Evolutionary conservation across 2,797 vertebrate species (phyloP).

Genomic region (Astyanax mexicanus): DNA sequence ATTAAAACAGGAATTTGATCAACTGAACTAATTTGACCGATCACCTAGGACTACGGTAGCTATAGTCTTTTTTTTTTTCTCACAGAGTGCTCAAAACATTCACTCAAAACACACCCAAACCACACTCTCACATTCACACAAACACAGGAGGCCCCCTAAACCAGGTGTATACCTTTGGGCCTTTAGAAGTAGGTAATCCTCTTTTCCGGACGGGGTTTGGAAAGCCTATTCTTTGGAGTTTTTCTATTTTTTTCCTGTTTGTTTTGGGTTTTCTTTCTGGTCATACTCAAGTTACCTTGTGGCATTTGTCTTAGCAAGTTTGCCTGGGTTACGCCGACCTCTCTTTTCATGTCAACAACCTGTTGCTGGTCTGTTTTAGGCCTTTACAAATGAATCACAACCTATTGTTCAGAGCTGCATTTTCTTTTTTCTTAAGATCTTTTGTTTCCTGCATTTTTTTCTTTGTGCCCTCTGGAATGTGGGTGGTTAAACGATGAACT

Average conservation of each 20-base stretch:
- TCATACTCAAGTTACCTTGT: slow-evolving; percentile 51
- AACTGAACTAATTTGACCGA: too few relatives aligned
- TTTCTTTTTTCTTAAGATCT: slow-evolving; percentile 51
- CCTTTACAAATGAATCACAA: slow-evolving; percentile 58
- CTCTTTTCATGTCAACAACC: slow-evolving; percentile 58
- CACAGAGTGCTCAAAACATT: slow-evolving; percentile 43
- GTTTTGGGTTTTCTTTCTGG: slow-evolving; percentile 19
- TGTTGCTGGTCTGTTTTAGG: slow-evolving; percentile 58
- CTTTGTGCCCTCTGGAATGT: slow-evolving; percentile 50
- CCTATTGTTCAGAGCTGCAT: slow-evolving; percentile 49
- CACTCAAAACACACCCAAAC: slow-evolving; percentile 32
- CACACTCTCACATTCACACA: slow-evolving; percentile 31
- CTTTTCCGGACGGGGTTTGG: slow-evolving; percentile 44
- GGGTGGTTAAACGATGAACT: slow-evolving; percentile 53
- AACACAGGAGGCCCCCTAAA: slow-evolving; percentile 23
- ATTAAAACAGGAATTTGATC: too few relatives aligned
- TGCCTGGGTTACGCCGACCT: slow-evolving; percentile 29
- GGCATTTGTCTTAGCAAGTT: slow-evolving; percentile 44
- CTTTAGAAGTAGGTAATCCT: slow-evolving; percentile 55
- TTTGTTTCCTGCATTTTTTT: slow-evolving; percentile 66
- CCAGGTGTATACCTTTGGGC: slow-evolving; percentile 56
- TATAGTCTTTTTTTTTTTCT: slow-evolving; percentile 54
- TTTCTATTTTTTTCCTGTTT: too few relatives aligned
- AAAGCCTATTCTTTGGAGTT: slow-evolving; percentile 11
- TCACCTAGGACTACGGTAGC: too few relatives aligned